Evolutionary conservation across 2,113 vertebrate species (phyloP).

Genomic region (Xiphorhynchus elegans): DNA sequence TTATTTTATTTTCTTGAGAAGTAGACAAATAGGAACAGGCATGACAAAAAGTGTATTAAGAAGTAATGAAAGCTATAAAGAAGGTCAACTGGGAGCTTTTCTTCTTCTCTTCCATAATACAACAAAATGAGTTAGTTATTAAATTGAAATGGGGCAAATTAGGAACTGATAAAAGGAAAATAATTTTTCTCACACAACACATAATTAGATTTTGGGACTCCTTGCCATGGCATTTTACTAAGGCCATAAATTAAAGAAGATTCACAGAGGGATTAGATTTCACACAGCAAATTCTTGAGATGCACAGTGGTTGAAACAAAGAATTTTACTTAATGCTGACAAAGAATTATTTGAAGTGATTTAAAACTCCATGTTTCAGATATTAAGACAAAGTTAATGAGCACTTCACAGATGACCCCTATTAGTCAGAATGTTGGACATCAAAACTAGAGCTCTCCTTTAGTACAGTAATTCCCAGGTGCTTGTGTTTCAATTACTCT

Average conservation of each 20-base stretch:
- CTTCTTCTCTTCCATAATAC: constrained; percentile 46
- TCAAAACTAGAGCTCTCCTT: not conserved
- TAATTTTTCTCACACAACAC: constrained; percentile 63
- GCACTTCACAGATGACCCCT: constrained; percentile 15
- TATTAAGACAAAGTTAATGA: constrained; percentile 22
- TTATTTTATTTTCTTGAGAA: constrained; percentile 49
- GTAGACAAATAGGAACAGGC: constrained; percentile 35
- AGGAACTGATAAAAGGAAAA: constrained; percentile 62
- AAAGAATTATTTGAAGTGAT: constrained; percentile 38
- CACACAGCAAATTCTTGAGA: constrained; percentile 28
- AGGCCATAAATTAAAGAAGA: constrained; percentile 46
- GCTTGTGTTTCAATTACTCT: not conserved
- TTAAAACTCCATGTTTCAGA: constrained; percentile 22
- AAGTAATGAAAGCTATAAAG: constrained; percentile 62
- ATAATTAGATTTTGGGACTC: constrained; percentile 55
- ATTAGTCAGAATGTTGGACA: constrained; percentile 9
- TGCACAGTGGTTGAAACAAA: not conserved
- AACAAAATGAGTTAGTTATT: constrained; percentile 58
- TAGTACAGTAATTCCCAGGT: not conserved
- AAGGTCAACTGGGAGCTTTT: constrained; percentile 57
- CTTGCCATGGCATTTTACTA: constrained; percentile 23
- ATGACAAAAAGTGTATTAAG: constrained; percentile 52
- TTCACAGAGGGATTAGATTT: constrained; percentile 42
- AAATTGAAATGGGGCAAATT: constrained; percentile 60
- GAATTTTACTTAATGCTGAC: constrained; percentile 44